Conservation (phyloP, 35 echinoderm and acorn worm genomes). For the Apostichopus japonicus region DNA sequence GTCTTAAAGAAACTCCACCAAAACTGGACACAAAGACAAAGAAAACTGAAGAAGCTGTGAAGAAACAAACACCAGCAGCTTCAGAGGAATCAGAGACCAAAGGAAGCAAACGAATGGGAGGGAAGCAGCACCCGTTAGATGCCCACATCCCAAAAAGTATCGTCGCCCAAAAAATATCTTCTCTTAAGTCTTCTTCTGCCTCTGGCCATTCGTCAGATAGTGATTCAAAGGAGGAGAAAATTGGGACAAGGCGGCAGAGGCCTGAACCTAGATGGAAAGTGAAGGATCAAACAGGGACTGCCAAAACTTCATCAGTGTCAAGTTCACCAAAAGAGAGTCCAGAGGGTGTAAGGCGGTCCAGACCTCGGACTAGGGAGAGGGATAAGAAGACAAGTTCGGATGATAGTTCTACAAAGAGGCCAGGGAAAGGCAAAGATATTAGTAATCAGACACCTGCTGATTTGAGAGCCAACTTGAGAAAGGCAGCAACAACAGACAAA, state of each 20-base stretch:
- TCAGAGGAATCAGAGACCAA: neutral
- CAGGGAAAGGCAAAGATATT: neutral
- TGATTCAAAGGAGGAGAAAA: constrained; percentile 47
- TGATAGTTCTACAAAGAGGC: constrained; percentile 3
- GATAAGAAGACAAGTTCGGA: constrained; percentile 24
- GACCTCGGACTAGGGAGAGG: constrained; percentile 12
- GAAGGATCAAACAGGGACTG: neutral
- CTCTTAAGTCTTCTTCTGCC: constrained; percentile 28
- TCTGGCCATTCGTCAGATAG: constrained; percentile 19
- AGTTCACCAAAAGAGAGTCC: constrained; percentile 5
- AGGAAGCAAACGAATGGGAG: neutral
- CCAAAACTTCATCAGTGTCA: neutral
- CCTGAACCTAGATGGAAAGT: constrained; percentile 41
- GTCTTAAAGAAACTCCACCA: neutral
- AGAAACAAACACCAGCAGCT: neutral
- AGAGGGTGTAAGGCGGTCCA: neutral
- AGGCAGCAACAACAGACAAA: neutral
- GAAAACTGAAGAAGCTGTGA: neutral
- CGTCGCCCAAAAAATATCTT: constrained; percentile 43
- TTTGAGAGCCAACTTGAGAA: neutral
- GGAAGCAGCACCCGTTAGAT: constrained; percentile 50
- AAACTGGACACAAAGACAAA: neutral
- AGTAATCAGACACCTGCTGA: neutral
- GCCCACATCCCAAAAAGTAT: constrained; percentile 43
- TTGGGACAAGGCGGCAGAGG: neutral